Evolutionary conservation across 2,888 invertebrate species (phyloP).

Genomic region (Balanococcus diminutus): DNA sequence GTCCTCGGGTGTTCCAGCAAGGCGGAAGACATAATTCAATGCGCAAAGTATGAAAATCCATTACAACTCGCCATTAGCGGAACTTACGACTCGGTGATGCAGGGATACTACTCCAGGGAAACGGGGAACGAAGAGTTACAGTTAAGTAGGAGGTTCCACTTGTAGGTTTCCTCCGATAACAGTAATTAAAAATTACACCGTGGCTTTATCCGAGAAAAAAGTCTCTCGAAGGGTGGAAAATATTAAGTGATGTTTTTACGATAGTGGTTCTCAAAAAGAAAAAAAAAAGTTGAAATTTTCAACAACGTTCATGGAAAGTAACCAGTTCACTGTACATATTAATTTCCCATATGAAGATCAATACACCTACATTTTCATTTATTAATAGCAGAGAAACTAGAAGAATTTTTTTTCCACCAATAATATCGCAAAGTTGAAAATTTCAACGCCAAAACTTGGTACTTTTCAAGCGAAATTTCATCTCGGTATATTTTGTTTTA

Average conservation of each 20-base stretch:
- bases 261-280: slow-evolving; percentile 51
- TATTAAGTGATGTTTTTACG: slow-evolving; percentile 50
- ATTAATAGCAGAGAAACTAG: no score
- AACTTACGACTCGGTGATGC: slow-evolving; percentile 47
- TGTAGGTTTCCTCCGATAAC: slow-evolving; percentile 55
- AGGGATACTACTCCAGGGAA: slow-evolving; percentile 25
- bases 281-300: background rate
- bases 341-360: no score
- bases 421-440: background rate
- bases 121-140: slow-evolving; percentile 45
- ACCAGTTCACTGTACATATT: no score
- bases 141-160: slow-evolving; percentile 55
- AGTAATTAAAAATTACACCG: slow-evolving; percentile 55
- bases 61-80: slow-evolving; percentile 55
- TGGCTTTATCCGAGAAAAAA: slow-evolving; percentile 51
- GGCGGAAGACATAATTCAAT: slow-evolving; percentile 55
- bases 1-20: slow-evolving; percentile 49
- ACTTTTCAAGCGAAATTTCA: background rate
- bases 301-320: background rate
- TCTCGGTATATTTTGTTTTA: background rate
- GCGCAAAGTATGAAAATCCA: slow-evolving; percentile 55
- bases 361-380: no score
- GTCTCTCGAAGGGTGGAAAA: slow-evolving; percentile 53
- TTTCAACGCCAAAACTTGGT: background rate
- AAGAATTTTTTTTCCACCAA: background rate